Conservation (phyloP, 1,140 invertebrate genomes). For the Heliconius eleuchia region DNA sequence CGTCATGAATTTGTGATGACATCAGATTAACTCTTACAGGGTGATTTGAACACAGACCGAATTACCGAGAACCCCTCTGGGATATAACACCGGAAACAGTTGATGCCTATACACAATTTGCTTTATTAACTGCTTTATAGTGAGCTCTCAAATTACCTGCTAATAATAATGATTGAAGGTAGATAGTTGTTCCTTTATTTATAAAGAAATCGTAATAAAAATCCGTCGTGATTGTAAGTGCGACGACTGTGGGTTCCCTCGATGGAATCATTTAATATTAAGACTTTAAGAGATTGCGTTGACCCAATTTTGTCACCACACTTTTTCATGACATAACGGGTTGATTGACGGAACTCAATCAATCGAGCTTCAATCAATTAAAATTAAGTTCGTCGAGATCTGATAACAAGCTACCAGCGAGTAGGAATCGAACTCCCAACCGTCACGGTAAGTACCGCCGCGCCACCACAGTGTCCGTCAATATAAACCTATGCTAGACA, state of each 20-base stretch:
- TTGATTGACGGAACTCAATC: no score
- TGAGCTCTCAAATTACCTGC: neutral
- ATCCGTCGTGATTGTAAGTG: neutral
- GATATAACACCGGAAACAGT: conserved; percentile 1
- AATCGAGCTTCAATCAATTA: no score
- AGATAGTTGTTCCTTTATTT: neutral
- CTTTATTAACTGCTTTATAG: neutral
- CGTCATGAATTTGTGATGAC: conserved; percentile 42
- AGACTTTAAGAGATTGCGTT: no score
- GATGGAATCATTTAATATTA: no score
- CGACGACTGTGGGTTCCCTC: neutral
- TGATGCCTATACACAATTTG: conserved; percentile 6
- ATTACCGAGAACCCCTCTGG: conserved; percentile 11
- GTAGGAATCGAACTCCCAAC: no score
- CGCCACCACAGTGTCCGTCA: no score
- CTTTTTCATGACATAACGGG: no score
- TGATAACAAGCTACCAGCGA: no score
- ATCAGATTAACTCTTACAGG: conserved; percentile 39
- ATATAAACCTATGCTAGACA: no score
- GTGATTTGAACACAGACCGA: neutral
- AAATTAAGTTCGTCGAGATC: no score
- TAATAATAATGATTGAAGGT: neutral
- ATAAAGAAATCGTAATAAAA: neutral
- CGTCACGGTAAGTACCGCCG: no score
- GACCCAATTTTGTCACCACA: no score